phyloP scores from a whole-genome alignment of 1,140 invertebrate genomes.

The Procambarus clarkii region DNA sequence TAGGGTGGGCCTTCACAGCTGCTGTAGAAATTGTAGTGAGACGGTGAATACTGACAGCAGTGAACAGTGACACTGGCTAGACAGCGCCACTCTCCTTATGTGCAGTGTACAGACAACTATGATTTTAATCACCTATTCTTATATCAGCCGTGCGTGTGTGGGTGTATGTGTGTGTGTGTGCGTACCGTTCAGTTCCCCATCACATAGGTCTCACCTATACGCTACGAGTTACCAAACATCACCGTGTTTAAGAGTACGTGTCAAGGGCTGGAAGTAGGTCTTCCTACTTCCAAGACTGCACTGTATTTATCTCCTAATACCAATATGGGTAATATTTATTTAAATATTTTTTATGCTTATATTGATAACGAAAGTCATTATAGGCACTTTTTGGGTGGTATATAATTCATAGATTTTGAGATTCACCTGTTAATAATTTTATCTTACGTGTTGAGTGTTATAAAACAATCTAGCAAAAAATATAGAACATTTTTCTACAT shows the following conservation, averaged over 20 bases:
- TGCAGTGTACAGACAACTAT: not conserved
- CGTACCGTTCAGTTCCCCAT: not conserved
- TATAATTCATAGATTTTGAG: conserved; percentile 12
- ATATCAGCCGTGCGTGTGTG: conserved; percentile 14
- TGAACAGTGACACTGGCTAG: not conserved
- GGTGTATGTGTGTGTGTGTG: not conserved
- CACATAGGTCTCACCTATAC: not conserved
- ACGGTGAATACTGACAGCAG: not conserved
- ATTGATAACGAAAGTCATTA: not conserved
- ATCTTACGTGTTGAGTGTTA: not conserved
- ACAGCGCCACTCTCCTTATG: not conserved
- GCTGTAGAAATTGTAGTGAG: not conserved
- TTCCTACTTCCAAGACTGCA: not conserved
- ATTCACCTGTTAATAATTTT: not conserved
- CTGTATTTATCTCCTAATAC: conserved; percentile 2
- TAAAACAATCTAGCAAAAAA: not conserved
- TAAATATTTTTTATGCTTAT: not conserved
- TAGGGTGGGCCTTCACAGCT: too few species aligned
- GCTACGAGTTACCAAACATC: not conserved
- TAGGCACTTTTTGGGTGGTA: not conserved
- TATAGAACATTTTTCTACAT: not conserved
- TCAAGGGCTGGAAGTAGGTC: not conserved
- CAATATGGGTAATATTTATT: not conserved
- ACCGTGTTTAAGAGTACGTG: not conserved
- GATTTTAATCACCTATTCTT: conserved; percentile 2